Conservation (phyloP, 2,113 vertebrate species). For the Erythrolamprus reginae region DNA sequence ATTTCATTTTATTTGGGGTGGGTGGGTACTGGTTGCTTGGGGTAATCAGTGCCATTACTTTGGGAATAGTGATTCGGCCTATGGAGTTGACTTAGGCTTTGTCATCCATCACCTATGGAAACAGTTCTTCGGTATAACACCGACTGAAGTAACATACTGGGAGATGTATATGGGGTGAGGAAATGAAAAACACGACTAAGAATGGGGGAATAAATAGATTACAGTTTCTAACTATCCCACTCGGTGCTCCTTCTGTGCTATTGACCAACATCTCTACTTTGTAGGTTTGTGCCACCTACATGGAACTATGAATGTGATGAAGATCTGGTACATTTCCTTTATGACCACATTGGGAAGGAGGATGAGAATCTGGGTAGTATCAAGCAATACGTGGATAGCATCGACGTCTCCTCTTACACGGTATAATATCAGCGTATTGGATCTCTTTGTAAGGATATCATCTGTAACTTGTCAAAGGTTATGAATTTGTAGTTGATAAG, state of each 20-base stretch:
- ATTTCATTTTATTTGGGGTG: neutral
- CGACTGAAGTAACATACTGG: neutral
- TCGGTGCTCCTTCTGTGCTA: neutral
- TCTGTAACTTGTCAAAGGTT: neutral
- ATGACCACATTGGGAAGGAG: conserved; percentile 91
- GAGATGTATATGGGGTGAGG: neutral
- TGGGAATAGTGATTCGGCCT: neutral
- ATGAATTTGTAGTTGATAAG: neutral
- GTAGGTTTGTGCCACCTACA: conserved; percentile 86
- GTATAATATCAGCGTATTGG: conserved; percentile 49
- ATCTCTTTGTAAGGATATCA: neutral
- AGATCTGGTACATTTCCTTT: conserved; percentile 93
- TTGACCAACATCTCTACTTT: neutral
- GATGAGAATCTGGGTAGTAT: conserved; percentile 94
- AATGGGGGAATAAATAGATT: neutral
- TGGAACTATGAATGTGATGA: conserved; percentile 96
- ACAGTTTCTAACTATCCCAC: neutral
- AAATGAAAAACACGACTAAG: neutral
- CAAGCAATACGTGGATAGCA: conserved; percentile 95
- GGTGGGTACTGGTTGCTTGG: neutral
- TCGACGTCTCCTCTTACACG: conserved; percentile 91
- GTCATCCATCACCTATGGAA: neutral
- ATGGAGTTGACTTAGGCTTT: neutral
- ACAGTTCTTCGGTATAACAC: neutral
- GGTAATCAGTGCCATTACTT: neutral